Percentiles rank a stretch among this genome's conserved stretches.
Conservation (phyloP, 1,140 invertebrate genomes). For the Amphibalanus amphitrite region DNA sequence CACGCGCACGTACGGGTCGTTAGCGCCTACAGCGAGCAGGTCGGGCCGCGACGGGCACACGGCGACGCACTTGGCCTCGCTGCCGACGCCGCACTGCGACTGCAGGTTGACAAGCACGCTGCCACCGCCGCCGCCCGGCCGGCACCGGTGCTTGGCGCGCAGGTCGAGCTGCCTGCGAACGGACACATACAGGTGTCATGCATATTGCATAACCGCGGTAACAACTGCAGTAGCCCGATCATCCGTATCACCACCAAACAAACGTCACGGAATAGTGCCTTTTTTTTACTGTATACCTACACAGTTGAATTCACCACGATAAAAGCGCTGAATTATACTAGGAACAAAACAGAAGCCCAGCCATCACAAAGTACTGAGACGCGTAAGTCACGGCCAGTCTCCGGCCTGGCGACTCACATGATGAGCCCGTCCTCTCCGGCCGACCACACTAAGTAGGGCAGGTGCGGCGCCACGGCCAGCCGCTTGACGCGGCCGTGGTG, state of each 20-base stretch:
- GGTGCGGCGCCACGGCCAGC: conserved; percentile 63
- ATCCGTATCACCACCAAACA: too few species aligned
- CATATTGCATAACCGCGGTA: too few species aligned
- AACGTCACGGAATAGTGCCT: too few species aligned
- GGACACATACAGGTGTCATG: too few species aligned
- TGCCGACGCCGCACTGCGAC: conserved; percentile 44
- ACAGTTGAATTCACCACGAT: too few species aligned
- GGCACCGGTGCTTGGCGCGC: conserved; percentile 50
- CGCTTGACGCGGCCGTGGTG: conserved; percentile 75
- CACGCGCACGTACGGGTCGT: conserved; percentile 77
- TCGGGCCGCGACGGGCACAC: conserved; percentile 72
- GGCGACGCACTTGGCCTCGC: conserved; percentile 78
- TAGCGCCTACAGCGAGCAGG: conserved; percentile 80
- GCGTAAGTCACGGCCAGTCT: conserved; percentile 7
- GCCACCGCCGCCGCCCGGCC: conserved; percentile 17
- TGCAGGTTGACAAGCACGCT: conserved; percentile 60
- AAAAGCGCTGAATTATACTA: too few species aligned
- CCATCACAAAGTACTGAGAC: too few species aligned
- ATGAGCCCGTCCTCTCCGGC: conserved; percentile 83
- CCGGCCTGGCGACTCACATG: conserved; percentile 36
- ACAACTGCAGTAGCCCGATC: too few species aligned
- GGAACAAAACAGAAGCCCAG: too few species aligned
- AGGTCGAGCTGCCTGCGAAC: conserved; percentile 63
- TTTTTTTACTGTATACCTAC: too few species aligned
- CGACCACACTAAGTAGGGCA: conserved; percentile 78